These are phyloP conservation scores for Somateria mollissima DNA, from an alignment of 2,797 vertebrate genomes.

Conservation along the genomic window DNA sequence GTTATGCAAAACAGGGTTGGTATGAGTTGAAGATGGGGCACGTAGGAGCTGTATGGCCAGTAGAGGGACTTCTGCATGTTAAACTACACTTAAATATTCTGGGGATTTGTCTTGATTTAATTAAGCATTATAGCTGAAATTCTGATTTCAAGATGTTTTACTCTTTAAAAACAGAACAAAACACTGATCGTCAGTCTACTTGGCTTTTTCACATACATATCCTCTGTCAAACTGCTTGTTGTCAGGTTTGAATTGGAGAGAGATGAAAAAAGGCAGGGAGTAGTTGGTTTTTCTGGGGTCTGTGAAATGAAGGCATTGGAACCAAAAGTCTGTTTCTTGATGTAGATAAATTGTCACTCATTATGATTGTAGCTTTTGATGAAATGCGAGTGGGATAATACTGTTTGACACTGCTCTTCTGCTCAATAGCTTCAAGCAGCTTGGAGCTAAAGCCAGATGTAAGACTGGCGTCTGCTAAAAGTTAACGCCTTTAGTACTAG, in stretches of 20 bases:
- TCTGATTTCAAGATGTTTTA: background rate
- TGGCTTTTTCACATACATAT: slow-evolving; percentile 33
- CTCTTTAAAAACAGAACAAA: slow-evolving; percentile 26
- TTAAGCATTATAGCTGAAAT: background rate
- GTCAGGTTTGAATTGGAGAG: background rate
- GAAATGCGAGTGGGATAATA: background rate
- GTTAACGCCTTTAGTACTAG: slow-evolving; percentile 41
- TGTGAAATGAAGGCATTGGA: background rate
- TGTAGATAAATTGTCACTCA: background rate
- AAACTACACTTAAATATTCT: background rate
- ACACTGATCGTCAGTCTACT: background rate
- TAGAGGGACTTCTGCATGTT: background rate
- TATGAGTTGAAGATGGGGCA: background rate
- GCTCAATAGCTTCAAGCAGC: slow-evolving; percentile 42
- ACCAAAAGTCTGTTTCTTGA: background rate
- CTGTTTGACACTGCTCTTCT: slow-evolving; percentile 36
- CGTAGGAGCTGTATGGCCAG: background rate
- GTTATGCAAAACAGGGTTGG: background rate
- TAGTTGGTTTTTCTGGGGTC: background rate
- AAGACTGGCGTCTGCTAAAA: slow-evolving; percentile 26
- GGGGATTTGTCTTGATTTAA: background rate
- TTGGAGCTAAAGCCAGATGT: slow-evolving; percentile 49
- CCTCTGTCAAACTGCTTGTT: background rate
- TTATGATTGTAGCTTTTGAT: slow-evolving; percentile 18
- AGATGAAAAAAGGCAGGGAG: background rate